Base-by-base conservation (phyloP, 2,888 invertebrate species). In the Escarpia spicata region DNA sequence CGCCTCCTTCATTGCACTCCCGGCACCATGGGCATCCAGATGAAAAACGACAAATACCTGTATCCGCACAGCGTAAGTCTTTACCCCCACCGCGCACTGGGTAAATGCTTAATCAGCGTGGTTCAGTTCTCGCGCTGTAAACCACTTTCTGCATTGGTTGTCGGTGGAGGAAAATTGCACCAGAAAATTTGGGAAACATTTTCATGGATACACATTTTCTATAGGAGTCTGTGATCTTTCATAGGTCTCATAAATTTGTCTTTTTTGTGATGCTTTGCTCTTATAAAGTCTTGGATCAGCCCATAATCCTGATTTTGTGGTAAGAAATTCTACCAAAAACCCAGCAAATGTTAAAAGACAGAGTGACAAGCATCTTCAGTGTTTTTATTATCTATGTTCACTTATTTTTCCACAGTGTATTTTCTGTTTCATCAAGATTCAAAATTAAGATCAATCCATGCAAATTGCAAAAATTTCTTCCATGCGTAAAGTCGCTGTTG, bases 1-100 rank as follows among this genome's bases (percentile, higher is more conserved):
- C 93, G 96, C 26, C 95, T 96, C 92, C 94, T 96, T 44, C 96
- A 96, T 93, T 95, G 95, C 93, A 96, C 96, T 4, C 96, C 96
- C 0, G 96, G 96, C n/a, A 96, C 96, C n/a, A 95, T 95, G 95
- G 95, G 95, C 37, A 58, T 93, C 31, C 94, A 94, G 91, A 91
- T 93, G 52, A 94, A 94, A 90, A 92, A 90, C 9, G 93, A 93
- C 52, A 75, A 52, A 31, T 91, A 52, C 91, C 45, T 91, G 45
- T 91, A 91, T 45, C 75, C 43, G 31, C 92, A 92, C 91, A 91
- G 43, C 8, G 91, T 91, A 52, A 91, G 91, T 44, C 75, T 75
- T 75, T 75, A 75, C 44, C 91, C 43, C 6, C 91, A 43, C 44
- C 26, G 1, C 91, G 12, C 37, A 90, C 91, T 6, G 43, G 43